Conservation (phyloP, 2,888 invertebrate genomes). For the Phengaris alcon region DNA sequence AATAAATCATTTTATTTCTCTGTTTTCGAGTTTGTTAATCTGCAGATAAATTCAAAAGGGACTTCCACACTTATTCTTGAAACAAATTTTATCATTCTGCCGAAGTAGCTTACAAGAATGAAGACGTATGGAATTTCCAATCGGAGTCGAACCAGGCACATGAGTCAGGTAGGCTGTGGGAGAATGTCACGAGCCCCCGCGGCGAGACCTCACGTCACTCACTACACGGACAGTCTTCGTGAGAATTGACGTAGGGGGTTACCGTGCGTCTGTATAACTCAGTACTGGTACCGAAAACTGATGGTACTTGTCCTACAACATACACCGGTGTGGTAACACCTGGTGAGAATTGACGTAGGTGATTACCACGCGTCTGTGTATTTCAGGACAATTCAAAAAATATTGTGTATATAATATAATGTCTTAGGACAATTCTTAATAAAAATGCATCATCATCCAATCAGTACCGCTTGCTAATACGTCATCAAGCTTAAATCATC, state of each 20-base stretch:
- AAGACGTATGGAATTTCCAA: conserved; percentile 24
- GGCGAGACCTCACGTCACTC: conserved; percentile 64
- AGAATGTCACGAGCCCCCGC: conserved; percentile 62
- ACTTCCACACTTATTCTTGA: too few relatives aligned
- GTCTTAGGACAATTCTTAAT: too few relatives aligned
- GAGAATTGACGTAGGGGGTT: conserved; percentile 36
- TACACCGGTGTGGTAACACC: background rate
- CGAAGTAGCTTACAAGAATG: conserved; percentile 9
- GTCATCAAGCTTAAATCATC: too few relatives aligned
- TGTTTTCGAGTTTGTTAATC: too few relatives aligned
- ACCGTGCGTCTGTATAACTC: background rate
- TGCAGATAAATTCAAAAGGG: too few relatives aligned
- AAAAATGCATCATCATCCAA: too few relatives aligned
- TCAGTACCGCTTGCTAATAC: too few relatives aligned
- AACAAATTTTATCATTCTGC: background rate
- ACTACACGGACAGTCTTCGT: conserved; percentile 46
- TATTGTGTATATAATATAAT: too few relatives aligned
- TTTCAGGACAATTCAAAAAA: too few relatives aligned
- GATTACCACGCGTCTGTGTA: too few relatives aligned
- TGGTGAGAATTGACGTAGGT: too few relatives aligned
- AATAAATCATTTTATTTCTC: too few relatives aligned
- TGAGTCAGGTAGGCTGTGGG: conserved; percentile 53
- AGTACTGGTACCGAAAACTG: background rate
- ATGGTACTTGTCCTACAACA: background rate
- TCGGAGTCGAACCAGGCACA: conserved; percentile 7